Evolutionary conservation across 2,113 vertebrate genomes (phyloP).

Genomic region (Passerina amoena): DNA sequence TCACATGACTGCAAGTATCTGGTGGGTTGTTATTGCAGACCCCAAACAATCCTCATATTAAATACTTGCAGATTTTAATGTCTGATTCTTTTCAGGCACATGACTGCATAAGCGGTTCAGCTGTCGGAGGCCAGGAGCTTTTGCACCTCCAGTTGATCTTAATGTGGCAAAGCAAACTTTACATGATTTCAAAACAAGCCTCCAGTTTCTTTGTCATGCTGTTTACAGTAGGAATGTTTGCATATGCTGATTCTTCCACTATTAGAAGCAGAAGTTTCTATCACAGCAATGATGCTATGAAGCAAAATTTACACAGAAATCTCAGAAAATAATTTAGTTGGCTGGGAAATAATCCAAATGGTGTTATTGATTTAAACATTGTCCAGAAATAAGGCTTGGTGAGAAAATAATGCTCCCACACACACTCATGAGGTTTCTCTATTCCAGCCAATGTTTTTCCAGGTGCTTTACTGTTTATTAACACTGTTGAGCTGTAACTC

Average conservation of each 20-base stretch:
- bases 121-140: neutral
- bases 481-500: neutral
- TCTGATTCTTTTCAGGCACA: constrained; percentile 6
- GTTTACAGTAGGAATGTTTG: neutral
- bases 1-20: constrained; percentile 30
- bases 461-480: constrained; percentile 24
- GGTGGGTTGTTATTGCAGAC: neutral
- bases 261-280: neutral
- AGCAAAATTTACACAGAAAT: neutral
- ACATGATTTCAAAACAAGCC: neutral
- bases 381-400: neutral
- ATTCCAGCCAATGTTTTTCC: neutral
- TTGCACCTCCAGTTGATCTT: neutral
- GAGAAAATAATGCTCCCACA: neutral
- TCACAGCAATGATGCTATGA: neutral
- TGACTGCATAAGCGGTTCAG: neutral
- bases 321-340: neutral
- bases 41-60: neutral
- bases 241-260: neutral
- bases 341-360: neutral
- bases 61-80: constrained; percentile 21
- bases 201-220: neutral
- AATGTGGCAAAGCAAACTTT: neutral
- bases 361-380: neutral
- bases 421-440: neutral